phyloP scores from a whole-genome alignment of 2,797 vertebrate genomes.

The Peromyscus nudipes region DNA sequence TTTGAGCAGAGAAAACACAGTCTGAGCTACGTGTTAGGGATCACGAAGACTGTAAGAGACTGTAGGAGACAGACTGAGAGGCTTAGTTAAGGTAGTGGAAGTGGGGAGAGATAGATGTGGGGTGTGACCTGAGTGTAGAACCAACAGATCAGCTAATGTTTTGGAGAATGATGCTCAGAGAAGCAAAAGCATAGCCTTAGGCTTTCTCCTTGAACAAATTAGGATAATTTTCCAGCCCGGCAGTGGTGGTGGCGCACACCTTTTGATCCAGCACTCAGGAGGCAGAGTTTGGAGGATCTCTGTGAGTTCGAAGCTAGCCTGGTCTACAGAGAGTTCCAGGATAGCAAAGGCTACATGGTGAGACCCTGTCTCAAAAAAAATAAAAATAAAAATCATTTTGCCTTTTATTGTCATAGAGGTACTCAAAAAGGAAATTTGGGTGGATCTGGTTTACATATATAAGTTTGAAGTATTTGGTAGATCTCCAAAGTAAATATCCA shows the following conservation, averaged over 20 bases:
- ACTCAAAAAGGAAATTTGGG: slow-evolving; percentile 22
- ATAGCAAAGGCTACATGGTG: neutral
- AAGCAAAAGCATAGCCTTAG: neutral
- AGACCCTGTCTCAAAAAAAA: neutral
- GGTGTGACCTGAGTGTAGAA: neutral
- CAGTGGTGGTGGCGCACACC: neutral
- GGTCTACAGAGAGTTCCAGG: neutral
- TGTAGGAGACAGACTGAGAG: neutral
- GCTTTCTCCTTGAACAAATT: slow-evolving; percentile 20
- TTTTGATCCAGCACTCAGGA: neutral
- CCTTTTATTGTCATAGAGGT: neutral
- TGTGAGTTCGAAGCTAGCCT: neutral
- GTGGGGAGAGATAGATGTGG: neutral
- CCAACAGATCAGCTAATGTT: neutral
- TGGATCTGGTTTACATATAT: slow-evolving; percentile 25
- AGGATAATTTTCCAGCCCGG: neutral
- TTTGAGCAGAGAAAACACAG: neutral
- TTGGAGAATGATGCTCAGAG: neutral
- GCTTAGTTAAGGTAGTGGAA: slow-evolving; percentile 5
- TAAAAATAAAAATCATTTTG: neutral
- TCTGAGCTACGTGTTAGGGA: neutral
- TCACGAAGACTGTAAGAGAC: slow-evolving; percentile 13
- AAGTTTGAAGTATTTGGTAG: neutral
- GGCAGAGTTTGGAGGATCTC: neutral
- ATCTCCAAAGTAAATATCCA: neutral